These are phyloP conservation scores for Maylandia zebra DNA, from an alignment of 2,113 vertebrate genomes.

Conservation along the genomic window DNA sequence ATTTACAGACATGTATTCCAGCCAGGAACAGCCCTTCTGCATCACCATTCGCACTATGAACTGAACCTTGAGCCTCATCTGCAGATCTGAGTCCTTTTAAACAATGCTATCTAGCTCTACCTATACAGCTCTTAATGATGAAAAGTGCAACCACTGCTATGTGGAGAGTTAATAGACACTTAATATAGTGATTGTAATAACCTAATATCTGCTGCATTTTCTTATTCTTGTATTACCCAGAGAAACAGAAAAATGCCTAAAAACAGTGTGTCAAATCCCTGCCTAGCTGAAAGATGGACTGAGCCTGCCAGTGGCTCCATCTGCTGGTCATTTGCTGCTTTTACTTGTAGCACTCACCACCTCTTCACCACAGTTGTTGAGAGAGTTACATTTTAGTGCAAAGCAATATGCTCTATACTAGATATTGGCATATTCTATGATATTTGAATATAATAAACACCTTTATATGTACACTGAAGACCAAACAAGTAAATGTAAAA, in stretches of 20 bases:
- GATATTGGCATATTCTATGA: no score
- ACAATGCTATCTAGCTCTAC: neutral
- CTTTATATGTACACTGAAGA: neutral
- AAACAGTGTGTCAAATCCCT: neutral
- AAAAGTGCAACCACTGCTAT: neutral
- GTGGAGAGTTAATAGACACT: neutral
- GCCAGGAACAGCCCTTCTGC: neutral
- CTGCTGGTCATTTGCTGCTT: neutral
- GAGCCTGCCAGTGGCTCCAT: neutral
- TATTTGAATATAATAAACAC: neutral
- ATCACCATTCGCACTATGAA: neutral
- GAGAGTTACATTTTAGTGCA: neutral
- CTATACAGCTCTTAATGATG: neutral
- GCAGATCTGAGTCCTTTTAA: neutral
- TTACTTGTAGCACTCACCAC: neutral
- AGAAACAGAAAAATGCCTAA: neutral
- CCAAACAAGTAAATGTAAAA: neutral
- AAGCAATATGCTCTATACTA: neutral
- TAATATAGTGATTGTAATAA: neutral
- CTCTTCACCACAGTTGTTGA: neutral
- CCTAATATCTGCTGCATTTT: neutral
- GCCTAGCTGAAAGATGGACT: neutral
- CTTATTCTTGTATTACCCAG: neutral
- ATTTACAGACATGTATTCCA: neutral
- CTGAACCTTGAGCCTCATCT: neutral